phyloP scores from a whole-genome alignment of 2,797 vertebrate species.

The Acipenser ruthenus region DNA sequence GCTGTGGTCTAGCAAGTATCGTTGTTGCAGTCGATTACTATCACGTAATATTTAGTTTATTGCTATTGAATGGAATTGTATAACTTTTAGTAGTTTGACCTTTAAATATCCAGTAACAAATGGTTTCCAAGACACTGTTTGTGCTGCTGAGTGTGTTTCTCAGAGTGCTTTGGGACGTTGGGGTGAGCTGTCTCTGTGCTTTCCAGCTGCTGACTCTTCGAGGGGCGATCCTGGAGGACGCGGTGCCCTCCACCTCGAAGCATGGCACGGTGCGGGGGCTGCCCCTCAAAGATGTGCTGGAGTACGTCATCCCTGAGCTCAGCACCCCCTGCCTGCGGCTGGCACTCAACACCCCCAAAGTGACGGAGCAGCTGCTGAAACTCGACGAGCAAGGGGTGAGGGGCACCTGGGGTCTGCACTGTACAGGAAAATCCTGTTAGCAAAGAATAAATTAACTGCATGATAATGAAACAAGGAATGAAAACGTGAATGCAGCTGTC shows the following conservation, averaged over 20 bases:
- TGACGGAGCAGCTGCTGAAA: slow-evolving; percentile 87
- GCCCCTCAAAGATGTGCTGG: slow-evolving; percentile 75
- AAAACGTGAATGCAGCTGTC: too few species aligned
- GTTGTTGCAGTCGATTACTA: too few species aligned
- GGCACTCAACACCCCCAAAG: slow-evolving; percentile 72
- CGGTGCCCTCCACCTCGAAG: slow-evolving; percentile 68
- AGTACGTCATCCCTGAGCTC: slow-evolving; percentile 78
- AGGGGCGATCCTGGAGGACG: slow-evolving; percentile 78
- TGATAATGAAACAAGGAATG: too few species aligned
- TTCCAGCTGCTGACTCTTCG: slow-evolving; percentile 76
- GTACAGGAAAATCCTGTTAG: too few species aligned
- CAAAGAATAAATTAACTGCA: too few species aligned
- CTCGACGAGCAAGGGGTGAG: slow-evolving; percentile 91
- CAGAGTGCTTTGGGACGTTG: too few species aligned
- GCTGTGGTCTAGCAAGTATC: too few species aligned
- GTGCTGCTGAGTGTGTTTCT: too few species aligned
- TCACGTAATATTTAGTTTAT: slow-evolving; percentile 15
- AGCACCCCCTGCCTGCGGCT: slow-evolving; percentile 73
- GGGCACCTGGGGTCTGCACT: not conserved
- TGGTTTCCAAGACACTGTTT: too few species aligned
- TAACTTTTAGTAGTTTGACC: too few species aligned
- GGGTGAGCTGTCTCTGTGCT: not conserved
- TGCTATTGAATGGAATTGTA: too few species aligned
- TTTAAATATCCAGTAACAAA: too few species aligned
- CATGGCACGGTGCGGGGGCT: slow-evolving; percentile 74